These are phyloP conservation scores for Hydriomena furcata DNA, from an alignment of 2,888 invertebrate species.

Conservation along the genomic window DNA sequence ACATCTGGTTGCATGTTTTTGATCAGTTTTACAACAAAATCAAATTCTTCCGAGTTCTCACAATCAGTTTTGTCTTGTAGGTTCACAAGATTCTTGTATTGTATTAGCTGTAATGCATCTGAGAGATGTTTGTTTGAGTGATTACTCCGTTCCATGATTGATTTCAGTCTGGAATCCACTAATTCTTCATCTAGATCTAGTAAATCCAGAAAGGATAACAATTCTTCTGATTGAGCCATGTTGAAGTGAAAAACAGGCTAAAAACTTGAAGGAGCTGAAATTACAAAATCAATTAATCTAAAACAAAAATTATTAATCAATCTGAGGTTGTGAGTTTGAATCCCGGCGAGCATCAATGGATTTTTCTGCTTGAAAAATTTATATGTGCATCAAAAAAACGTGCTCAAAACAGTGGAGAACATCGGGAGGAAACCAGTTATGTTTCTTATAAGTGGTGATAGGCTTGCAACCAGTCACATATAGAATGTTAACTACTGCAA, in stretches of 20 bases:
- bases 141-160: slow-evolving; percentile 54
- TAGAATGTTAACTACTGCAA: too few species aligned
- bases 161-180: slow-evolving; percentile 61
- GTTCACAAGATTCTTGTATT: slow-evolving; percentile 72
- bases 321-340: too few species aligned
- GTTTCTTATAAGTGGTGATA: too few species aligned
- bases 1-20: slow-evolving; percentile 48
- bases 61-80: slow-evolving; percentile 65
- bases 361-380: too few species aligned
- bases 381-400: too few species aligned
- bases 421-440: too few species aligned
- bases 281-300: too few species aligned
- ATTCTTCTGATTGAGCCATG: slow-evolving; percentile 45
- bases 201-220: slow-evolving; percentile 65
- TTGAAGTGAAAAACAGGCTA: too few species aligned
- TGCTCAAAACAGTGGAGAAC: too few species aligned
- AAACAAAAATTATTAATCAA: too few species aligned
- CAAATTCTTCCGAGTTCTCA: slow-evolving; percentile 61
- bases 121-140: slow-evolving; percentile 56
- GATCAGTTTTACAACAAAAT: slow-evolving; percentile 60
- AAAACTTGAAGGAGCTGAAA: not conserved
- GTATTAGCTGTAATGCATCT: slow-evolving; percentile 58
- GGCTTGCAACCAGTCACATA: too few species aligned
- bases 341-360: too few species aligned
- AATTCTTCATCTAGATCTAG: slow-evolving; percentile 72